These are phyloP conservation scores for Sminthurinus signatus DNA, from an alignment of 1,140 invertebrate species.

Conservation along the genomic window DNA sequence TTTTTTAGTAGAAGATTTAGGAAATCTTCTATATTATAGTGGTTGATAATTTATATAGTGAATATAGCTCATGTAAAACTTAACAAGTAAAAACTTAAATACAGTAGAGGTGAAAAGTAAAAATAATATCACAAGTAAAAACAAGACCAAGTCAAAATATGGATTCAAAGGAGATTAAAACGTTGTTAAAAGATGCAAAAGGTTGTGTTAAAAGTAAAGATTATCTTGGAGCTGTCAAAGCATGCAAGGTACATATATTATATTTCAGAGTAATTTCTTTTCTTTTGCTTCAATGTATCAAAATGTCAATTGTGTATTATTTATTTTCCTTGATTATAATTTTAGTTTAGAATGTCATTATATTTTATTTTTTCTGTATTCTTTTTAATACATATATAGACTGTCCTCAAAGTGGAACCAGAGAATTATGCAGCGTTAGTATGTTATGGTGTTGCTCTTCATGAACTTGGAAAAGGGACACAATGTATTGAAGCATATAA, in stretches of 20 bases:
- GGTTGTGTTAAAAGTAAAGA: neutral
- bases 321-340: neutral
- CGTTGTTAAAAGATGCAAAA: neutral
- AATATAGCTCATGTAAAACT: too few species aligned
- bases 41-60: too few species aligned
- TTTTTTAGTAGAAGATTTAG: too few species aligned
- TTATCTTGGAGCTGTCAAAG: neutral
- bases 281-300: neutral
- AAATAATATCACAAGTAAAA: too few species aligned
- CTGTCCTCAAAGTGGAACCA: conserved; percentile 22
- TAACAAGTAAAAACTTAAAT: too few species aligned
- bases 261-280: neutral
- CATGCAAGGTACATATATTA: neutral
- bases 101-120: too few species aligned
- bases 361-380: neutral
- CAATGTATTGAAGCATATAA: conserved; percentile 32
- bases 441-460: conserved; percentile 12
- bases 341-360: neutral
- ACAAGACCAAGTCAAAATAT: too few species aligned
- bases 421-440: conserved; percentile 28
- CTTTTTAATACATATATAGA: conserved; percentile 11
- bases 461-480: conserved; percentile 19
- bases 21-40: too few species aligned
- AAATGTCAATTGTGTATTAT: neutral
- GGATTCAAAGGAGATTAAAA: neutral